phyloP scores from a whole-genome alignment of 2,113 vertebrate genomes.

The Apaloderma vittatum region DNA sequence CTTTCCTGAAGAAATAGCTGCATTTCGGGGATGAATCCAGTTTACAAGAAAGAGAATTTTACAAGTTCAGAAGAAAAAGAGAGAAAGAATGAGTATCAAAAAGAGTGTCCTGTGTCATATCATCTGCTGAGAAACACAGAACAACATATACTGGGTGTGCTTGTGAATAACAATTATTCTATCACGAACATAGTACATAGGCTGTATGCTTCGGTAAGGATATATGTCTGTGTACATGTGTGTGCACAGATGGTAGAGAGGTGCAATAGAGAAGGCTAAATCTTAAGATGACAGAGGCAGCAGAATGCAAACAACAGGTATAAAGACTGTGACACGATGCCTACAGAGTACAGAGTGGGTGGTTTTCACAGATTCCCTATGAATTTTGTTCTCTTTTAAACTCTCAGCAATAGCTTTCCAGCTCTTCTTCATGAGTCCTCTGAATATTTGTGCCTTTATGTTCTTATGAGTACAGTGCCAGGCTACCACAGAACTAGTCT shows the following conservation, averaged over 20 bases:
- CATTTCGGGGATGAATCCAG: neutral
- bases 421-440: neutral
- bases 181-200: neutral
- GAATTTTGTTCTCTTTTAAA: neutral
- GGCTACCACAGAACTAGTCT: neutral
- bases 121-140: neutral
- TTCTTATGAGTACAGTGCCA: fast-evolving
- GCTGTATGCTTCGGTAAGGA: neutral
- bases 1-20: neutral
- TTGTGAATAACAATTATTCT: neutral
- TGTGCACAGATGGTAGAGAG: neutral
- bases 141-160: neutral
- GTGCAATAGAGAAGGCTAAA: neutral
- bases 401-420: neutral
- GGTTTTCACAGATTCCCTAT: neutral
- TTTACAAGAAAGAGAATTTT: neutral
- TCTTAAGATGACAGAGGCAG: neutral
- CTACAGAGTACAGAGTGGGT: neutral
- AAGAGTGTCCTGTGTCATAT: neutral
- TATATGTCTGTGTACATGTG: neutral
- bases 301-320: neutral
- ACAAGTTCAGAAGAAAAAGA: neutral
- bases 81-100: neutral
- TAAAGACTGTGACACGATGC: neutral
- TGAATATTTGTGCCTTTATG: neutral